Evolutionary conservation across 2,888 invertebrate species (phyloP).

Genomic region (Sepiola atlantica): DNA sequence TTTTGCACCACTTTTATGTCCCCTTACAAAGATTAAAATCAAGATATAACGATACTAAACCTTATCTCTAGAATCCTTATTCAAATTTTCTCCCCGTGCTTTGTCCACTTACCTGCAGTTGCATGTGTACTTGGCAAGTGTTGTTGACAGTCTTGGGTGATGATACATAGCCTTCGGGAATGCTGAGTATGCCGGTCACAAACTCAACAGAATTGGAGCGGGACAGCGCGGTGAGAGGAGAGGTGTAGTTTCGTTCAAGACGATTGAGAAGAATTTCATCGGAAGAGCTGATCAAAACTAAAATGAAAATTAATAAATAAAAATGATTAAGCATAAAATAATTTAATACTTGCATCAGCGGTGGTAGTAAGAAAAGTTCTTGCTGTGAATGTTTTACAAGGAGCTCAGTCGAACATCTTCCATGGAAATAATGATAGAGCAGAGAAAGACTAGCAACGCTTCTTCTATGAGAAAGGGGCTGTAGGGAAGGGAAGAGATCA

Average conservation of each 20-base stretch:
- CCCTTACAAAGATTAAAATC: too few relatives aligned
- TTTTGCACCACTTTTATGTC: too few relatives aligned
- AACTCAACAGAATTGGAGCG: constrained; percentile 46
- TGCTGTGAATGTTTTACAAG: too few relatives aligned
- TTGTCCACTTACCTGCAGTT: constrained; percentile 39
- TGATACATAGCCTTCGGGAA: constrained; percentile 44
- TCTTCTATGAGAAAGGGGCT: too few relatives aligned
- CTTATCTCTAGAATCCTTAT: too few relatives aligned
- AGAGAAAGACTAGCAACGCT: too few relatives aligned
- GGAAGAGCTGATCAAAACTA: constrained; percentile 36
- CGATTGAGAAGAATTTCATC: constrained; percentile 12
- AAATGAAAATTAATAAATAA: neutral
- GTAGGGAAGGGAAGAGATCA: too few relatives aligned
- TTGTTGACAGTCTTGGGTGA: neutral
- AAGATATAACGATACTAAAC: too few relatives aligned
- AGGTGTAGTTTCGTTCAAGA: constrained; percentile 36
- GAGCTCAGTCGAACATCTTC: too few relatives aligned
- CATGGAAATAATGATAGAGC: too few relatives aligned
- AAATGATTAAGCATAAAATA: neutral
- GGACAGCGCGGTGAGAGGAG: constrained; percentile 49
- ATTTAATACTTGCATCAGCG: neutral
- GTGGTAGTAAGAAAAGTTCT: too few relatives aligned
- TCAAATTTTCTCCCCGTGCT: neutral
- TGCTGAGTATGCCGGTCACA: neutral
- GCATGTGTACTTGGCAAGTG: constrained; percentile 41